Evolutionary conservation across 2,888 invertebrate genomes (phyloP), one percentile per base, ranked within the genome.

Genomic region (Metalampra italica): DNA sequence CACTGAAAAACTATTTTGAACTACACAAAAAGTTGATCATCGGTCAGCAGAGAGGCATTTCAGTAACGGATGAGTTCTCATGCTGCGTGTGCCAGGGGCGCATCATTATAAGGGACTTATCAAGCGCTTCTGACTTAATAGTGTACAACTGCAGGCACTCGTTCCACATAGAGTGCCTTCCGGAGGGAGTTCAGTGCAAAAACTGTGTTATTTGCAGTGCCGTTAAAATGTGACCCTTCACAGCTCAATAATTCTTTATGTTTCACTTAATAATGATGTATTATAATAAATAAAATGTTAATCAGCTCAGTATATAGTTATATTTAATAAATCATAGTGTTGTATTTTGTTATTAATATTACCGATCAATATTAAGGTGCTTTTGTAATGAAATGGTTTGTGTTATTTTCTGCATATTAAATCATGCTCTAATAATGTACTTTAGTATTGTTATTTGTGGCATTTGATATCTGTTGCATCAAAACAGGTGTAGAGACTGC

Each of bases 111-210:
- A 93, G 92, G 84, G 95, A 96, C 83, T 82, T 92, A 29, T 90
- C 92, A 0, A 91, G 92, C 50, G 92, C 93, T 29, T 93, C 92
- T 56, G 93, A 94, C 75, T 83, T 97, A 50, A 90, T 94, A 59
- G 92, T 96, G 49, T 98, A 97, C 75, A 95, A 95, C 74, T 98
- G 98, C 75, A 93, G 94, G 57, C 98, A 98, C 83, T 92, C 94
- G 8, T 98, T 97, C 79, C 98, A 98, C 75, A 93, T 94, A 74
- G 92, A 93, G 52, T 98, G 98, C 77, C 83, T 97, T 57, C 94
- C 93, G 0, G 90, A 78, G 5, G 80, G 79, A 32, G 70, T 66
- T 11, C 67, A 72, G 50, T 74, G 73, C 56, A 68, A 73, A 47
- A 68, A 62, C 54, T 90, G 90, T 62, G 69, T 73, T 30, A 80